phyloP scores from a whole-genome alignment of 2,113 vertebrate genomes.

The Entomyzon cyanotis region DNA sequence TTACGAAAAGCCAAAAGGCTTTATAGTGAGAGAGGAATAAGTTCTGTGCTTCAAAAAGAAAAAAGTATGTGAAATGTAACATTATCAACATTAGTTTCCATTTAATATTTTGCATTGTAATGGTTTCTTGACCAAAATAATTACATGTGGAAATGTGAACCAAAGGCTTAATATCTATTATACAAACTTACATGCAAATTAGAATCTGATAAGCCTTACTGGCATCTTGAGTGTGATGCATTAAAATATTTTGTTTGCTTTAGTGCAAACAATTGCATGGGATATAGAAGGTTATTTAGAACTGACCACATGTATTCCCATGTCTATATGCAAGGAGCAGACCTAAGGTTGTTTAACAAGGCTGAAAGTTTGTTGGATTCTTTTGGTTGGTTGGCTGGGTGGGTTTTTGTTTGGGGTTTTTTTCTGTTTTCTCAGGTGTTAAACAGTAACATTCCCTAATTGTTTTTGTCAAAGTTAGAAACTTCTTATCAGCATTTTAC shows the following conservation, averaged over 20 bases:
- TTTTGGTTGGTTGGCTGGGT: background rate
- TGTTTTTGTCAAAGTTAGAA: background rate
- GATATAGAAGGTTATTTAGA: background rate
- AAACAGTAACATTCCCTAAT: background rate
- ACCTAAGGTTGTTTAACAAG: background rate
- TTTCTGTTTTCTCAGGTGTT: background rate
- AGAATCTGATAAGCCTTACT: background rate
- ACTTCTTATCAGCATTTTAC: background rate
- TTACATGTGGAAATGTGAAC: background rate
- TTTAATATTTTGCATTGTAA: background rate
- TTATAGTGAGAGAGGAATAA: background rate
- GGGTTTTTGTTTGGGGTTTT: background rate
- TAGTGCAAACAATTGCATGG: background rate
- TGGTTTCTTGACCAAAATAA: background rate
- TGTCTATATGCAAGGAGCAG: background rate
- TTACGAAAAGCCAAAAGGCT: background rate
- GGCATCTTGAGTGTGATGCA: background rate
- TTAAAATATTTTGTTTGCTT: background rate
- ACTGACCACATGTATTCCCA: background rate
- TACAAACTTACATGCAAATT: background rate
- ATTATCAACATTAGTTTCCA: background rate
- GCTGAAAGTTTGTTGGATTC: background rate
- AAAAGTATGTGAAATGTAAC: background rate
- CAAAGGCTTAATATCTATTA: background rate
- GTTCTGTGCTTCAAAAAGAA: background rate